These are phyloP conservation scores for Drosophila tropicalis DNA, from an alignment of 1,140 invertebrate genomes.

Conservation along the genomic window DNA sequence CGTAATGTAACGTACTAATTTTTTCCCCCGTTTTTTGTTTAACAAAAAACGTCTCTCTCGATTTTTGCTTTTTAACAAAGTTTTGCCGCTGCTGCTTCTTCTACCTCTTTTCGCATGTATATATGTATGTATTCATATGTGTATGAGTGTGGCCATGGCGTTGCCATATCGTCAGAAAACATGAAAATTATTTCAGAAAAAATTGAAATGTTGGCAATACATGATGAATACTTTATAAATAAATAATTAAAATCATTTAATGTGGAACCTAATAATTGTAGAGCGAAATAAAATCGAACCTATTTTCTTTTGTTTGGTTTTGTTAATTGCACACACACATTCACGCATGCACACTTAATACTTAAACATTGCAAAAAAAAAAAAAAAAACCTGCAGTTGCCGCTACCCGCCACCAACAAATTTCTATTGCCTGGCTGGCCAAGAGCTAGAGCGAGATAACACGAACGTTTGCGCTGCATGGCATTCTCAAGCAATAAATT, in stretches of 20 bases:
- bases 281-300: not conserved
- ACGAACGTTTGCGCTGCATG: conserved; percentile 35
- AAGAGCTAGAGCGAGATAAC: conserved; percentile 50
- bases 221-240: not conserved
- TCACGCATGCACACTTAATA: not conserved
- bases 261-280: too few species aligned
- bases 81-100: conserved; percentile 73
- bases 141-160: conserved; percentile 53
- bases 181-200: conserved; percentile 38
- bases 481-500: conserved; percentile 42
- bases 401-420: conserved; percentile 30
- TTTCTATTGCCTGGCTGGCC: conserved; percentile 8
- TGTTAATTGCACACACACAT: not conserved
- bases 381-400: conserved; percentile 60
- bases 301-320: conserved; percentile 11
- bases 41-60: conserved; percentile 9
- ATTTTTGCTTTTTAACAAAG: conserved; percentile 48
- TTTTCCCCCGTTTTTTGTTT: conserved; percentile 8
- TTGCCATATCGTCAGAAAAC: conserved; percentile 52
- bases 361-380: conserved; percentile 28
- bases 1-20: not conserved
- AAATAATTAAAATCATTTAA: not conserved
- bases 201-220: conserved; percentile 6
- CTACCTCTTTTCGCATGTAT: conserved; percentile 69
- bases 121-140: conserved; percentile 37